These are phyloP conservation scores for Symphodus melops DNA, from an alignment of 2,113 vertebrate species.

Conservation along the genomic window DNA sequence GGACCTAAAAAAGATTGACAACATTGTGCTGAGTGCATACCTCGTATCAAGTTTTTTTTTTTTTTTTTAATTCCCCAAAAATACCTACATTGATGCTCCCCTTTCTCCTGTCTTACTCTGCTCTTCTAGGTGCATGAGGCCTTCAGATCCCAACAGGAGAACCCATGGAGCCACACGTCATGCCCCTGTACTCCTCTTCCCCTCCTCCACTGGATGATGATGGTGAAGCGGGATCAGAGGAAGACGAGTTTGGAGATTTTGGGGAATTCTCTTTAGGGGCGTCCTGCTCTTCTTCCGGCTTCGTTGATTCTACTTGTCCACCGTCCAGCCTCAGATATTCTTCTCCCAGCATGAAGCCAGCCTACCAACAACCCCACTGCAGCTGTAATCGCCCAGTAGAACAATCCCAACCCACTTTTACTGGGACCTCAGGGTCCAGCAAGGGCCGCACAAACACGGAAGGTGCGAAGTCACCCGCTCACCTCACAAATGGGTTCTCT, in stretches of 20 bases:
- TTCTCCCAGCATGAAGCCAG: conserved; percentile 80
- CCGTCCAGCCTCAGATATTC: conserved; percentile 71
- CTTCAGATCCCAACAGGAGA: conserved; percentile 73
- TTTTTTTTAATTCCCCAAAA: too few relatives aligned
- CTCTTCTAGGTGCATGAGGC: conserved; percentile 80
- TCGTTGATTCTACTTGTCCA: conserved; percentile 83
- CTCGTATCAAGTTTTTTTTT: too few relatives aligned
- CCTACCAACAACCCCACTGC: conserved; percentile 79
- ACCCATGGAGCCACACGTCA: conserved; percentile 92
- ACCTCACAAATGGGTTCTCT: conserved; percentile 88
- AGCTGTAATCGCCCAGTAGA: conserved; percentile 68
- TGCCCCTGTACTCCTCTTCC: conserved; percentile 90
- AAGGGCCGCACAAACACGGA: conserved; percentile 46
- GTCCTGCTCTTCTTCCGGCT: conserved; percentile 79
- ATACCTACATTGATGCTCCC: background rate
- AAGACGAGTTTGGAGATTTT: conserved; percentile 93
- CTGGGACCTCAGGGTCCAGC: conserved; percentile 57
- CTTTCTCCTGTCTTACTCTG: background rate
- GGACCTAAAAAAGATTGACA: too few relatives aligned
- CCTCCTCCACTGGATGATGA: conserved; percentile 87
- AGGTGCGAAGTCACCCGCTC: conserved; percentile 63
- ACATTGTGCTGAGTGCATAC: too few relatives aligned
- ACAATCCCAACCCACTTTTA: conserved; percentile 69
- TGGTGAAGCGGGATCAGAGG: conserved; percentile 80
- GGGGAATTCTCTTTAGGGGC: conserved; percentile 86